These are phyloP conservation scores for Sphaerophoria taeniata DNA, from an alignment of 2,888 invertebrate genomes.

Conservation along the genomic window DNA sequence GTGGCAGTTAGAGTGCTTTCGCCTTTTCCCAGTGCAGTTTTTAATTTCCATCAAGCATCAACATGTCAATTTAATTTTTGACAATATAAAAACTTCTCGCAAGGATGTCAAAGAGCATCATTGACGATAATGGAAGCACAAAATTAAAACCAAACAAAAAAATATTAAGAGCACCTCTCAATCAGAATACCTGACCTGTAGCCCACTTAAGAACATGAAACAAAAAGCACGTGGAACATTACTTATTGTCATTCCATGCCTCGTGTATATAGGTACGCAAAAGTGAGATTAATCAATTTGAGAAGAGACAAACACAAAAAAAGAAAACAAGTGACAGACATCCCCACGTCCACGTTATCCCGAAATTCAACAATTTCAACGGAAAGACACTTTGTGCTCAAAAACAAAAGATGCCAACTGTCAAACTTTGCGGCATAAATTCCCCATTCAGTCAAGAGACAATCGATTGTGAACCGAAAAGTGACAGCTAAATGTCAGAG, in stretches of 20 bases:
- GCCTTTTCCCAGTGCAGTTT: too few species aligned
- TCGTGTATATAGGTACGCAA: slow-evolving; percentile 6
- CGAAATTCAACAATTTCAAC: slow-evolving; percentile 15
- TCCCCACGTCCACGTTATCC: slow-evolving; percentile 35
- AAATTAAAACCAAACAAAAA: background rate
- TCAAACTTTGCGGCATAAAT: slow-evolving; percentile 16
- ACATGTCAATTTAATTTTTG: slow-evolving; percentile 14
- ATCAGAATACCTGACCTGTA: slow-evolving; percentile 47
- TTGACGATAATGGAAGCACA: slow-evolving; percentile 9
- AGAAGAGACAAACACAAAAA: background rate
- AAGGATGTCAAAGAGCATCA: slow-evolving; percentile 10
- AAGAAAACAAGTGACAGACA: slow-evolving; percentile 33
- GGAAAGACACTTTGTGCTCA: background rate
- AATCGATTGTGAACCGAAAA: slow-evolving; percentile 45
- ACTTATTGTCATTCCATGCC: slow-evolving; percentile 1
- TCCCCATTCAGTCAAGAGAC: slow-evolving; percentile 26
- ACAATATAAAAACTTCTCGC: background rate
- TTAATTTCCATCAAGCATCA: background rate
- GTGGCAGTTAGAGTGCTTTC: too few species aligned
- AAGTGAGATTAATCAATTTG: background rate
- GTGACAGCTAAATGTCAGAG: slow-evolving; percentile 44
- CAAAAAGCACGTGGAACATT: background rate
- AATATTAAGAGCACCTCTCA: slow-evolving; percentile 30
- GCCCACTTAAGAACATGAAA: background rate
- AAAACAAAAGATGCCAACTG: slow-evolving; percentile 20